Base-by-base conservation (phyloP, 1,140 invertebrate genomes). In the Orussus abietinus region DNA sequence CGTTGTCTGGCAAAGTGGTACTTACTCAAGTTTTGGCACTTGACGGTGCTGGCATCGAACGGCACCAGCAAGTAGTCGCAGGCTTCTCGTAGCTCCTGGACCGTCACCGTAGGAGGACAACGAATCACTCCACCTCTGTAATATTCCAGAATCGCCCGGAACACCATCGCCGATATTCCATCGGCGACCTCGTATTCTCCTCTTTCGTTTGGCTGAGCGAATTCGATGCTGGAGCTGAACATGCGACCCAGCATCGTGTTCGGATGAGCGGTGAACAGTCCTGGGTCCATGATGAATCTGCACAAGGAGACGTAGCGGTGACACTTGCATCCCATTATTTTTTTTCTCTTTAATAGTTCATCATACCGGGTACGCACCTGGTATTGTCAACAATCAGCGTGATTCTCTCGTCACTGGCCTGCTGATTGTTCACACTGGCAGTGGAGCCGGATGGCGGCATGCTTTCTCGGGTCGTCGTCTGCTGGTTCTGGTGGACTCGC, bases 181-280 rank as follows among this genome's bases (percentile, higher is more conserved):
- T 99, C 96, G n/a, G 94, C 95, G 14, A 99, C 90, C 61, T 98
- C 92, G 72, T 90, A 98, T 72, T 99, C 97, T 2, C 96, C 95
- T 6, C 91, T 75, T 49, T 97, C 92, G 71, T 98, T 99, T 1
- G 92, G 84, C 60, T 93, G 86, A 0, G 89, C 89, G 64, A 93
- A 93, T 52, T 97, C 92, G 35, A 96, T 77, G 30, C 91, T 90
- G 11, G 92, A 90, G 64, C 90, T 92, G 65, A 97, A 97, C 96
- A 98, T 98, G 57, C 94, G 85, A 14, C 95, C 95, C 4, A 90
- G 70, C 84, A 90, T 87, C 1, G 86, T 88, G 53, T 90, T 86
- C 5, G 86, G 85, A 63, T 87, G 80, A 1, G 88, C 86, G 5
- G 88, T 88, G 57, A 98, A 94, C 35, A 96, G 75, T 7, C 88